Evolutionary conservation across 2,113 vertebrate genomes (phyloP), one percentile per base, ranked within the genome.

Genomic region (Cheirogaleus medius): DNA sequence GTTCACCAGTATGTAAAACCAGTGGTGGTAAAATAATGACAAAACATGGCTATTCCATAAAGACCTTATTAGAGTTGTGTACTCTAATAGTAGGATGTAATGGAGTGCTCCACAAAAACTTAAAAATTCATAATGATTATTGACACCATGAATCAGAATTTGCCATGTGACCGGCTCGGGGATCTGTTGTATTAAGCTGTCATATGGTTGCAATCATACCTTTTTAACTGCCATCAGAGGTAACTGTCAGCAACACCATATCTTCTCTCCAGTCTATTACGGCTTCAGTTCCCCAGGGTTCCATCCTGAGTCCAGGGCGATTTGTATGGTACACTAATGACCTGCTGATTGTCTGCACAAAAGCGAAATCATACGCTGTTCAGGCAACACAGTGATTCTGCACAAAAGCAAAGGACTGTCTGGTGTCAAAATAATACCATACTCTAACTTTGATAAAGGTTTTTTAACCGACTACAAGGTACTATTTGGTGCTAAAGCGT

Each of bases 191-290:
- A 95, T 97, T 96, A 96, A 97, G 94, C 97, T 98, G 95, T 97
- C 98, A 92, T 98, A 96, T 97, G 97, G 96, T 95, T 98, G 96
- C 97, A 97, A 98, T 98, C 95, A 95, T 96, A 96, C 95, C 17
- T 98, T 98, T 97, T 97, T 98, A 98, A 97, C 98, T 98, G 97
- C 97, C 98, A 97, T 98, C 97, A 96, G 91, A 98, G 97, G 98
- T 94, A 98, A 98, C 98, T 98, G 97, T 94, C 98, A 98, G 96
- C 89, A 97, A 91, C 92, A 96, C 91, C 74, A 37, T 76, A 0
- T 23, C 94, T 95, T 97, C 97, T 95, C 94, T 95, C 87, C 15
- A 3, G 87, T 90, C 91, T 97, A 69, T 95, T 97, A 92, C 5
- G 20, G 95, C 97, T 92, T 94, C 97, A 97, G 96, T 94, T 97